Evolutionary conservation across 2,113 vertebrate species (phyloP).

Genomic region (Pipa parva): DNA sequence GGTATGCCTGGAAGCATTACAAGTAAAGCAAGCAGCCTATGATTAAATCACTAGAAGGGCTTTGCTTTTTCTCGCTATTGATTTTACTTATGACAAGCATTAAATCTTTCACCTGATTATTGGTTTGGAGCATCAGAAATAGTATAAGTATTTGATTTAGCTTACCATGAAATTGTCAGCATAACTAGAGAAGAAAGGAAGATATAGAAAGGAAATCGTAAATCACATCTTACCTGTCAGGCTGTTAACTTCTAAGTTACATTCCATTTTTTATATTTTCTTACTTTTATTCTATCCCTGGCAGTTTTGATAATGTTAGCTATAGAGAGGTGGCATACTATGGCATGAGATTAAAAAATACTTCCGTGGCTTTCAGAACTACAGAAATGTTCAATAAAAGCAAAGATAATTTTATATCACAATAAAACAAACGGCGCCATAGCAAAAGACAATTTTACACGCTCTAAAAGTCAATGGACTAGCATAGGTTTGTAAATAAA

Average conservation of each 20-base stretch:
- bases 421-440: neutral
- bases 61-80: neutral
- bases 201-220: too few relatives aligned
- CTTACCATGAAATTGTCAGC: too few relatives aligned
- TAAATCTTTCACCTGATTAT: neutral
- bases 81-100: neutral
- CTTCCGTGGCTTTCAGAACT: neutral
- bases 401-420: neutral
- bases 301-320: too few relatives aligned
- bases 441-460: neutral
- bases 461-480: neutral
- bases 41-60: too few relatives aligned
- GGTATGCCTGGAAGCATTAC: neutral
- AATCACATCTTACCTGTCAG: too few relatives aligned
- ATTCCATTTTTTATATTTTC: too few relatives aligned
- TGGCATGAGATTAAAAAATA: too few relatives aligned
- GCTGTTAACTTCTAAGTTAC: too few relatives aligned
- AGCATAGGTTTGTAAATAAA: neutral
- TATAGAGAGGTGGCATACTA: too few relatives aligned
- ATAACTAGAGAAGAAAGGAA: too few relatives aligned
- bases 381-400: neutral
- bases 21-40: neutral
- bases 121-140: neutral
- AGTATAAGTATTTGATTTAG: neutral
- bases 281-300: too few relatives aligned